Conservation (phyloP, 2,888 invertebrate genomes). For the Chaetoderma sp. region DNA sequence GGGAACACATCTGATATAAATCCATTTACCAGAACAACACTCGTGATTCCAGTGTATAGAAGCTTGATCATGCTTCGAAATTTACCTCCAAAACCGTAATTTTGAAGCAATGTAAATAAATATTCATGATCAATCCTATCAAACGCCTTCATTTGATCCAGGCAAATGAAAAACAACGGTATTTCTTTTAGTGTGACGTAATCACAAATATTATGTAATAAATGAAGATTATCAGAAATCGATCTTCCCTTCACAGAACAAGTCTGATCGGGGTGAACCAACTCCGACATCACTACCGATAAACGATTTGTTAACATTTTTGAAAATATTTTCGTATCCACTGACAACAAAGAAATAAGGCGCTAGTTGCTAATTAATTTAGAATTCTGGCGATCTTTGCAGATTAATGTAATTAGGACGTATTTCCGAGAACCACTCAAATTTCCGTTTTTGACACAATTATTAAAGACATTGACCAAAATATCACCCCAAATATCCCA, state of each 20-base stretch:
- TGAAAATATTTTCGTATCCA: constrained; percentile 41
- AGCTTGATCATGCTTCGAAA: constrained; percentile 38
- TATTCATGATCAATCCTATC: constrained; percentile 39
- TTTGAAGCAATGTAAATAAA: constrained; percentile 31
- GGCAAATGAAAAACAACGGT: constrained; percentile 30
- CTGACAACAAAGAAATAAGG: constrained; percentile 41
- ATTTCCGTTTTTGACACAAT: too few species aligned
- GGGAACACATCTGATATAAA: neutral
- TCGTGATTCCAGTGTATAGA: constrained; percentile 25
- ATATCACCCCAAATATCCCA: neutral
- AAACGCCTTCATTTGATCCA: constrained; percentile 46
- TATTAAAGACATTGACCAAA: too few species aligned
- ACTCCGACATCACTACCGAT: constrained; percentile 23
- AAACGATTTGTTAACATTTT: constrained; percentile 36
- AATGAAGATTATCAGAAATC: constrained; percentile 40
- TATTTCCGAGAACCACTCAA: constrained; percentile 18
- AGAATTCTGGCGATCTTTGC: constrained; percentile 34
- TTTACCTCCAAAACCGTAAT: constrained; percentile 36
- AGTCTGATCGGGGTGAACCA: constrained; percentile 38
- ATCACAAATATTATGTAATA: constrained; percentile 34
- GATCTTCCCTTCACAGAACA: constrained; percentile 37
- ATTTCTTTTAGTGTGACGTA: constrained; percentile 38
- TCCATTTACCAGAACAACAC: neutral
- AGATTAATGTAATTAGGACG: constrained; percentile 33
- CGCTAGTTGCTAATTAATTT: constrained; percentile 37